Percentiles rank a stretch among this genome's conserved stretches.
phyloP scores from a whole-genome alignment of 2,888 invertebrate species.

The Bellardia bayeri region DNA sequence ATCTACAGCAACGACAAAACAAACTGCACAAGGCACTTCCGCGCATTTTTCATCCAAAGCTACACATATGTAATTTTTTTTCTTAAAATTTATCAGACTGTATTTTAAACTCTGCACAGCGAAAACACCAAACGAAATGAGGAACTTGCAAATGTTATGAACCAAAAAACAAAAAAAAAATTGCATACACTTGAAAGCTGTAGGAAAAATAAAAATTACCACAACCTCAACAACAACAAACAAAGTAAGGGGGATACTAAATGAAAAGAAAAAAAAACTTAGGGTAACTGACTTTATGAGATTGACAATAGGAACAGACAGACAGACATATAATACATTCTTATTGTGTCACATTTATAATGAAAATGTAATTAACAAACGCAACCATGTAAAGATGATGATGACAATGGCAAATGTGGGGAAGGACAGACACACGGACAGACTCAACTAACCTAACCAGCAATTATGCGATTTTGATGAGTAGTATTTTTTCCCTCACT shows the following conservation, averaged over 20 bases:
- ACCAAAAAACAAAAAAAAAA: constrained; percentile 24
- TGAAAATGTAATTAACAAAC: constrained; percentile 69
- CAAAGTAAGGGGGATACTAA: constrained; percentile 49
- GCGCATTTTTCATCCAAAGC: constrained; percentile 71
- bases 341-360: constrained; percentile 71
- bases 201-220: constrained; percentile 52
- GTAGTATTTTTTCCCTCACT: constrained; percentile 26
- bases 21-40: constrained; percentile 73
- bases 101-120: constrained; percentile 19
- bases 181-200: constrained; percentile 56
- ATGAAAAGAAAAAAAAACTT: neutral
- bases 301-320: constrained; percentile 54
- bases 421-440: constrained; percentile 20
- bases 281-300: constrained; percentile 69
- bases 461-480: constrained; percentile 62
- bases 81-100: constrained; percentile 39
- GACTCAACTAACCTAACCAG: constrained; percentile 49
- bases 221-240: constrained; percentile 44
- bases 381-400: constrained; percentile 69
- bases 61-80: constrained; percentile 22
- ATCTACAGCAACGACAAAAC: constrained; percentile 55
- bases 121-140: constrained; percentile 62
- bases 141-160: constrained; percentile 66
- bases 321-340: constrained; percentile 27
- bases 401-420: constrained; percentile 59